Conservation (phyloP, 2,797 vertebrate species). For the Pygocentrus nattereri region DNA sequence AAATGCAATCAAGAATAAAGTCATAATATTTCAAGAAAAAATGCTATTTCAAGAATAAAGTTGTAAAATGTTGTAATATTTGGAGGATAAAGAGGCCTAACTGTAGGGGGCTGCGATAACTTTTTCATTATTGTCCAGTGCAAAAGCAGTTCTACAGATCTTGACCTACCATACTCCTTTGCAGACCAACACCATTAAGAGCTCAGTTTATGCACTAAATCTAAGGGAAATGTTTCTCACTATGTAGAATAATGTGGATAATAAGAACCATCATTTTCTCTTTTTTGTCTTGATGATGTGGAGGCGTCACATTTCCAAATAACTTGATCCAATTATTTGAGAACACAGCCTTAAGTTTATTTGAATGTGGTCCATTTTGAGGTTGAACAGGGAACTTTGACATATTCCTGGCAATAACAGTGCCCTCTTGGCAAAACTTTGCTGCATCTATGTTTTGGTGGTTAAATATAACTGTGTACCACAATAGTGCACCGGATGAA, state of each 20-base stretch:
- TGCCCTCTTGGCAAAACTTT: too few species aligned
- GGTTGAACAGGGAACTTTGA: neutral
- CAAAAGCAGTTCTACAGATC: neutral
- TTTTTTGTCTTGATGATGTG: neutral
- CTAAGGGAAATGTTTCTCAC: neutral
- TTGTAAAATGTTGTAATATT: too few species aligned
- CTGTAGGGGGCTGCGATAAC: too few species aligned
- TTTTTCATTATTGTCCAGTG: neutral
- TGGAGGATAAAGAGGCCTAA: too few species aligned
- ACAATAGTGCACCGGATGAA: neutral
- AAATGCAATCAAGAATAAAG: too few species aligned
- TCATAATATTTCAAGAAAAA: too few species aligned
- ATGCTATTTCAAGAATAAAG: too few species aligned
- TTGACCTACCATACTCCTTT: neutral
- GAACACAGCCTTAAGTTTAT: neutral
- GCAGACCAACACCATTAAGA: neutral
- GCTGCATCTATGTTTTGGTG: neutral
- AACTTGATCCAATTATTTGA: slow-evolving; percentile 1
- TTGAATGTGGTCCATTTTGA: neutral
- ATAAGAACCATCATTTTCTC: neutral
- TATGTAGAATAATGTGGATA: neutral
- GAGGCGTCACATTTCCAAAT: neutral
- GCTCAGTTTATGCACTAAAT: neutral
- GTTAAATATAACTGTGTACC: neutral
- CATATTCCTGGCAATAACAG: slow-evolving; percentile 1